Conservation (phyloP, 2,113 vertebrate species). For the Hystrix brachyura region DNA sequence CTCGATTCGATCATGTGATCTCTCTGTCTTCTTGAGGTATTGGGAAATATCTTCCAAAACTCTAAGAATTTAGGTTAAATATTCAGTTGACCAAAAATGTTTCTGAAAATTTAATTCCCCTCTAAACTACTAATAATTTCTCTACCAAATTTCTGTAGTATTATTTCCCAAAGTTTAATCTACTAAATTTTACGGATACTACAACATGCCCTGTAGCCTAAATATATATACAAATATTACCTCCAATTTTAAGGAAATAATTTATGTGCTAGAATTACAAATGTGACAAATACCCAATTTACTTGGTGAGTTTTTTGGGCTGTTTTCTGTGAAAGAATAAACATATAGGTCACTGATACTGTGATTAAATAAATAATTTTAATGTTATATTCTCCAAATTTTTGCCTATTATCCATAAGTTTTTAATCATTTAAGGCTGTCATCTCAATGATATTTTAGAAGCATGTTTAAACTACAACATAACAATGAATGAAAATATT, state of each 20-base stretch:
- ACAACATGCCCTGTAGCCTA: not conserved
- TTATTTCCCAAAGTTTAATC: not conserved
- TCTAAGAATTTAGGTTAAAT: not conserved
- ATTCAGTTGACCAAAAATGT: not conserved
- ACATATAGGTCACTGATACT: not conserved
- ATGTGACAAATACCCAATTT: not conserved
- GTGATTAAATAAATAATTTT: not conserved
- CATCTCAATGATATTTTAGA: not conserved
- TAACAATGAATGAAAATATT: not conserved
- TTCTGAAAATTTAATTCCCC: not conserved
- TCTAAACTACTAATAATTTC: not conserved
- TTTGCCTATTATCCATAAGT: not conserved
- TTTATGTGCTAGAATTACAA: not conserved
- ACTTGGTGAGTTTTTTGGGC: not conserved
- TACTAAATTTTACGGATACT: not conserved
- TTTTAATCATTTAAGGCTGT: not conserved
- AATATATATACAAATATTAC: not conserved
- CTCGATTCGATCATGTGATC: not conserved
- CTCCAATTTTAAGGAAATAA: not conserved
- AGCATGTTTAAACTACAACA: not conserved
- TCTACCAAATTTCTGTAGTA: not conserved
- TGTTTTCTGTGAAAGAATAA: not conserved
- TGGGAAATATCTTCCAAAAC: not conserved
- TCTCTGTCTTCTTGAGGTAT: not conserved
- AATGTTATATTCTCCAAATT: not conserved